Base-by-base conservation (phyloP, 2,888 invertebrate species). In the Erebia ligea region DNA sequence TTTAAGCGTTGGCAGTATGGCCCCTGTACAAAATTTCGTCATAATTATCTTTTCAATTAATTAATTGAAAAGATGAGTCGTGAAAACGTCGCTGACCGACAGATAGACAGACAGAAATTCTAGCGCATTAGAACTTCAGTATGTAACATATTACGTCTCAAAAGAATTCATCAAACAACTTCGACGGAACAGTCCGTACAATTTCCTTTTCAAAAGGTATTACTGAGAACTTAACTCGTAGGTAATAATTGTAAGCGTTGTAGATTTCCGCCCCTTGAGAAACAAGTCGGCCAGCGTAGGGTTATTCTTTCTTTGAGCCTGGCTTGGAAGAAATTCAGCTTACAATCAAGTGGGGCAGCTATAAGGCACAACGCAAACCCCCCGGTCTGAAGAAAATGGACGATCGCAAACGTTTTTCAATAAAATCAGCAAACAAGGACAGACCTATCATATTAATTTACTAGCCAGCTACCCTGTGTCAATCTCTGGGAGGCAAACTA, bases 291-390 rank as follows among this genome's bases (percentile, higher is more conserved):
- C 57, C 61, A 42, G 70, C 68, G 67, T 71, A 71, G 61, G 70
- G 69, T 72, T 65, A 70, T 72, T 58, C 65, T 67, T 59, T 25
- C 69, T 67, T 72, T 74, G 70, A 72, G 66, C 62, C 69, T 11
- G 42, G 10, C 15, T 59, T 61, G n/a, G 67, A 72, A 67, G 66
- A 66, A 70, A 74, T 67, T 70, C 68, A 66, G 66, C 70, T 69
- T 50, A 70, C 72, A 75, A 74, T 76, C 73, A 75, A 76, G 73
- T 71, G 72, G 72, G 67, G 40, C 70, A 57, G 56, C 8, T 57
- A 25, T 66, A 68, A 61, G 19, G 68, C 72, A 64, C 52, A 50
- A 62, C 72, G 58, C 59, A 64, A 70, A 67, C 65, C 17, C 19
- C 4, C 56, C 13, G 56, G 13, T 57, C 15, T 10, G 1, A 57